Base-by-base conservation (phyloP, 2,888 invertebrate genomes). In the Morpho helenor region DNA sequence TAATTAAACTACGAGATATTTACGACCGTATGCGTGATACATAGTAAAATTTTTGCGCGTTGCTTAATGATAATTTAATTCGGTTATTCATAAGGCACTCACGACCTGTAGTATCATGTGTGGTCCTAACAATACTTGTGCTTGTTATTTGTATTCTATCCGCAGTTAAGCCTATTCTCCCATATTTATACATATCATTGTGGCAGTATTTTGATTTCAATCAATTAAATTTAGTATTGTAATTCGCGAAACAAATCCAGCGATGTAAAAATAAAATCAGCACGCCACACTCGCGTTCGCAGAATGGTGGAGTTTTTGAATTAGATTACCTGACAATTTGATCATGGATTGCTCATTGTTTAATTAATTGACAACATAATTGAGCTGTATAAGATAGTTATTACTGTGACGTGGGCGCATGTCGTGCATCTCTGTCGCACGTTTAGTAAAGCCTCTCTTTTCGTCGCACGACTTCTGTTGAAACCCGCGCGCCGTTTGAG, bases 321-420 rank as follows among this genome's bases (percentile, higher is more conserved):
- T 60, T 53, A 43, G 48, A 55, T 53, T 43, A 54, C 39, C 44
- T 44, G 51, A 51, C 52, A 52, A 50, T 56, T 22, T 56, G 43
- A 60, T 41, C 7, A 8, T 31, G 39, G 64, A 71, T 72, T 75
- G 70, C 70, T 73, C 68, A 75, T 71, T 66, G 63, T 73, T 80
- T 56, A 63, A 10, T 60, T 65, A 73, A 79, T 79, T 73, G 67
- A 66, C 67, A 74, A 70, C 71, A 68, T 77, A 77, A 78, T 77
- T 73, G 74, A 57, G 64, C 66, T 64, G 69, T 67, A 68, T 54
- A 67, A 62, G 60, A 63, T 64, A 67, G 54, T 51, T 46, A 48
- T 53, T 47, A 53, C 49, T 50, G 52, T 69, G 66, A 68, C 70
- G 69, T 64, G 64, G 63, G 66, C 65, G 61, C 64, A 60, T 41